Conservation (phyloP, 2,113 vertebrate genomes). For the Seriola aureovittata region DNA sequence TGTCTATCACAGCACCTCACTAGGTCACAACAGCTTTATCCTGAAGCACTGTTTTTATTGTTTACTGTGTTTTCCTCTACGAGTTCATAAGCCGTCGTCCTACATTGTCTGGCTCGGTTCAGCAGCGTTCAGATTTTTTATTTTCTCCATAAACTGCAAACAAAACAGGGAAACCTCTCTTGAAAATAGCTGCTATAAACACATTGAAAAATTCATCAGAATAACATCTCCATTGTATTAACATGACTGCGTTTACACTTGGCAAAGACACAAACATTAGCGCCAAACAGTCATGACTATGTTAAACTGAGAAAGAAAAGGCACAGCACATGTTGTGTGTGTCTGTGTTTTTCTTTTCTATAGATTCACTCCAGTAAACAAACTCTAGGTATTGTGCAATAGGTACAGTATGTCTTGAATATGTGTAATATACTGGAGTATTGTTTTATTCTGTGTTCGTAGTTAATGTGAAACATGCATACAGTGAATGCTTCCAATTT, state of each 20-base stretch:
- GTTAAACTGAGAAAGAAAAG: not conserved
- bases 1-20: not conserved
- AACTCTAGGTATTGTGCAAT: slow-evolving; percentile 12
- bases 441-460: slow-evolving; percentile 39
- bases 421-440: slow-evolving; percentile 22
- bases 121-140: not conserved
- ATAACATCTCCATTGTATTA: not conserved
- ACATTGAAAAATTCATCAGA: not conserved
- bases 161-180: not conserved
- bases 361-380: slow-evolving; percentile 1
- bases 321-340: not conserved
- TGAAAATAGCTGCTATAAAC: not conserved
- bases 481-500: slow-evolving; percentile 54
- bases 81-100: not conserved
- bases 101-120: not conserved
- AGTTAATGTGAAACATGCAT: slow-evolving; percentile 66
- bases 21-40: not conserved
- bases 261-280: not conserved
- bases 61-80: not conserved
- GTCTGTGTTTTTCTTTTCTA: not conserved
- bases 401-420: slow-evolving; percentile 16
- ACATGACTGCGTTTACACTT: not conserved
- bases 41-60: slow-evolving; percentile 1
- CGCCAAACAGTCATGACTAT: not conserved
- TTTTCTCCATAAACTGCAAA: not conserved